Base-by-base conservation (phyloP, 2,888 invertebrate genomes). In the Ophion costatus region DNA sequence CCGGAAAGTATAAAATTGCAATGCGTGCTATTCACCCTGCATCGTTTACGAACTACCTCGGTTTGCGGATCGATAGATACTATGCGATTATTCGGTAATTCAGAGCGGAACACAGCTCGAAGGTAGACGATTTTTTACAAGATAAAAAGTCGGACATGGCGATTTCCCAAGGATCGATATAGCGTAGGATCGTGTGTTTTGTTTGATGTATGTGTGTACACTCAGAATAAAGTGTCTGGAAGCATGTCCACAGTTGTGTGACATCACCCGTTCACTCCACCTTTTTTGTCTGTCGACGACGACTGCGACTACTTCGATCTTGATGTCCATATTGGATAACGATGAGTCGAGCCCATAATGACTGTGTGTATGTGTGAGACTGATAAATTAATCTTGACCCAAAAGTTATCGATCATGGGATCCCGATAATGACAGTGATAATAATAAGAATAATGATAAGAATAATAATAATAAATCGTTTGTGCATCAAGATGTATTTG, bases 231-330 rank as follows among this genome's bases (percentile, higher is more conserved):
- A 61, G 61, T 17, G 51, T 51, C 17, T 14, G 51, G 17, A 51
- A 14, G 51, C 42, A 20, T 20, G 14, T 20, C 10, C 59, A 33
- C 71, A 20, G 38, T 63, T 56, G 22, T 69, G 61, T n/a, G n/a
- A 66, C 61, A 38, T 56, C 42, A 9, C 63, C 45, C 57, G 73
- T 73, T 57, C 70, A 42, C 63, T 56, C 38, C 71, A 69, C 63
- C 67, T 70, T 78, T 42, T 84, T 81, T 77, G 73, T 78, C 77
- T 81, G 73, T 33, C 63, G 63, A 66, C 61, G 69, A 77, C 42
- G 77, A 77, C 77, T 78, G 80, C 69, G 69, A 74, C 80, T 67
- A 77, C 67, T 73, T 61, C 24, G 80, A 73, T 69, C 69, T 69
- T 63, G 77, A 78, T n/a, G 77, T 63, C 76, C 76, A 69, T 29